Evolutionary conservation across 2,797 vertebrate species (phyloP), one percentile per base, ranked within the genome.

Genomic region (Pantherophis vulpinus): DNA sequence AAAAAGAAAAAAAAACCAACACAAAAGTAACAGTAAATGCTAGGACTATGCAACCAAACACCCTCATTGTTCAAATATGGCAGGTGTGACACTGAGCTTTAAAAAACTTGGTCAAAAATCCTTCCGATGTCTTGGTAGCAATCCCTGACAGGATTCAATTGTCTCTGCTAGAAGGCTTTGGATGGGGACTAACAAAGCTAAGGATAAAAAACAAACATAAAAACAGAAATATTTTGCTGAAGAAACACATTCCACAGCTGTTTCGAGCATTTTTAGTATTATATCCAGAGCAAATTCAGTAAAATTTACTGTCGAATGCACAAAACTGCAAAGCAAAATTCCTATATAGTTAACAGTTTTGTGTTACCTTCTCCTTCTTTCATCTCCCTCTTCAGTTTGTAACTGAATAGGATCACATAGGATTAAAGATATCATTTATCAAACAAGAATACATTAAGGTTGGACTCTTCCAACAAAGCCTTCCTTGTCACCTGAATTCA

Each of bases 101-200:
- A 98, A 98, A 98, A 98, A 99, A 98, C 99, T 99, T 99, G 99
- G 99, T 99, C 99, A 99, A 99, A 99, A 99, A 99, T 99, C 99
- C 99, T 99, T 99, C 99, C 99, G 97, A 98, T 98, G 98, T 98
- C 97, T 97, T 98, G 98, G 98, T 98, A 98, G 98, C 97, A 98
- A 98, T 98, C 98, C 98, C 98, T 98, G 98, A 98, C 97, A 98
- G 98, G 97, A 98, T 97, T 98, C 98, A 97, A 97, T 98, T 97
- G 97, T 97, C 98, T 97, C 97, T 97, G 97, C 96, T 98, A 98
- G 98, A 98, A 97, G 98, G 98, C 98, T 98, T 98, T 98, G 98
- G 98, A 97, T 98, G 98, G 97, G 98, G 98, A 95, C 98, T 98
- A 97, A 97, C 97, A 97, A 83, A 97, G 98, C 98, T 98, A 98